Conservation (phyloP, 2,888 invertebrate species). For the Oxytorus armatus region DNA sequence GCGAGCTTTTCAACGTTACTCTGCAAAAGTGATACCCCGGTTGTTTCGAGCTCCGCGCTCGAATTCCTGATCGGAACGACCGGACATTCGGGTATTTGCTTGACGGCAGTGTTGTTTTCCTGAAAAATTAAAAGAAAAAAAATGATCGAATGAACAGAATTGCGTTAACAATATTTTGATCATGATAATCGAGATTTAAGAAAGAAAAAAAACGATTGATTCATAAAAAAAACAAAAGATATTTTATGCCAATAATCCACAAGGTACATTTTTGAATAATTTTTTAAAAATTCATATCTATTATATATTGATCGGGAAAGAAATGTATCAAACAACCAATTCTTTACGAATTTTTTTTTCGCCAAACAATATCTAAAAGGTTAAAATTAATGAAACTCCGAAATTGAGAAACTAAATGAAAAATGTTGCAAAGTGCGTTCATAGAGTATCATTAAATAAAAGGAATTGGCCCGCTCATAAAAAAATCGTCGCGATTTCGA, state of each 20-base stretch:
- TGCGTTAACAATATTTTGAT: not conserved
- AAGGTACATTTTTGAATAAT: not conserved
- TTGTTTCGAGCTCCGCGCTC: conserved; percentile 68
- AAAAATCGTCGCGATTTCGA: too few species aligned
- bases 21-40: conserved; percentile 72
- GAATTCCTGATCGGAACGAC: conserved; percentile 39
- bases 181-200: not conserved
- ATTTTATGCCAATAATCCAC: not conserved
- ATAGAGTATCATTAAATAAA: too few species aligned
- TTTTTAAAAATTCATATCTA: too few species aligned
- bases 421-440: too few species aligned
- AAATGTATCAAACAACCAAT: too few species aligned
- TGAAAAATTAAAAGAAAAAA: conserved; percentile 61
- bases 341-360: too few species aligned
- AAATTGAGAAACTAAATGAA: too few species aligned
- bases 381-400: too few species aligned
- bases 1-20: conserved; percentile 81
- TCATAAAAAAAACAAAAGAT: not conserved
- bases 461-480: too few species aligned
- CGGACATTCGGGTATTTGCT: conserved; percentile 67
- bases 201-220: not conserved
- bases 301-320: too few species aligned
- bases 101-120: conserved; percentile 73
- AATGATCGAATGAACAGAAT: not conserved
- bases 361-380: too few species aligned